Conservation (phyloP, 1,140 invertebrate genomes). For the Drosophila funebris region DNA sequence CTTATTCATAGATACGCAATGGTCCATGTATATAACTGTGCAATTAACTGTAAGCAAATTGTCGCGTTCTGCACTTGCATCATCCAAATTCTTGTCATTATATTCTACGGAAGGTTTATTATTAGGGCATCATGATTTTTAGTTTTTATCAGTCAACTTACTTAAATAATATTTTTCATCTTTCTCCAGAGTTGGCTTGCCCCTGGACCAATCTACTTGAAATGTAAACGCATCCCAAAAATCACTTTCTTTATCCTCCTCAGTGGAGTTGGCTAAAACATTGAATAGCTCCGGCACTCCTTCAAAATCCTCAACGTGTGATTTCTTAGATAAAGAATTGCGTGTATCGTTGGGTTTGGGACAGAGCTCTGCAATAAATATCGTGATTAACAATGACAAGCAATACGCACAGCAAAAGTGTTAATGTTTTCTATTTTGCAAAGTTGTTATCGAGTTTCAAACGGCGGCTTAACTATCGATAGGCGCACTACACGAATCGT, state of each 20-base stretch:
- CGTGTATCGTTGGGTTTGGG: constrained; percentile 91
- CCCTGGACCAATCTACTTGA: constrained; percentile 87
- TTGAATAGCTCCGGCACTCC: constrained; percentile 93
- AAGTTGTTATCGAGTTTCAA: constrained; percentile 16
- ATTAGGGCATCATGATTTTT: too few species aligned
- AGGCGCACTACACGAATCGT: constrained; percentile 2
- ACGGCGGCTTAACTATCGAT: constrained; percentile 67
- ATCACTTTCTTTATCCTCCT: constrained; percentile 75
- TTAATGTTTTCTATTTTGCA: constrained; percentile 14
- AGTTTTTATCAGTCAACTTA: constrained; percentile 29
- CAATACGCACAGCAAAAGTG: neutral
- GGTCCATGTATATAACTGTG: constrained; percentile 95
- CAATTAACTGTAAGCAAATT: constrained; percentile 91
- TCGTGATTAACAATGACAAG: neutral
- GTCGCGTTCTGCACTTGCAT: constrained; percentile 82
- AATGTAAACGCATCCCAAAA: constrained; percentile 91
- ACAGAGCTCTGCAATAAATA: constrained; percentile 90
- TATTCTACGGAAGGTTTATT: constrained; percentile 23
- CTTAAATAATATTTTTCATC: constrained; percentile 76
- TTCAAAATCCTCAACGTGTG: constrained; percentile 93
- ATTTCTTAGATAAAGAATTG: constrained; percentile 89
- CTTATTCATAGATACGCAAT: constrained; percentile 95
- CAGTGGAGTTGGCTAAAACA: constrained; percentile 89
- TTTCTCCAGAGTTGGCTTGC: constrained; percentile 75
- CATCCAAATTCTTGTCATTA: constrained; percentile 75